Evolutionary conservation across 2,113 vertebrate genomes (phyloP).

Genomic region (Scortum barcoo): DNA sequence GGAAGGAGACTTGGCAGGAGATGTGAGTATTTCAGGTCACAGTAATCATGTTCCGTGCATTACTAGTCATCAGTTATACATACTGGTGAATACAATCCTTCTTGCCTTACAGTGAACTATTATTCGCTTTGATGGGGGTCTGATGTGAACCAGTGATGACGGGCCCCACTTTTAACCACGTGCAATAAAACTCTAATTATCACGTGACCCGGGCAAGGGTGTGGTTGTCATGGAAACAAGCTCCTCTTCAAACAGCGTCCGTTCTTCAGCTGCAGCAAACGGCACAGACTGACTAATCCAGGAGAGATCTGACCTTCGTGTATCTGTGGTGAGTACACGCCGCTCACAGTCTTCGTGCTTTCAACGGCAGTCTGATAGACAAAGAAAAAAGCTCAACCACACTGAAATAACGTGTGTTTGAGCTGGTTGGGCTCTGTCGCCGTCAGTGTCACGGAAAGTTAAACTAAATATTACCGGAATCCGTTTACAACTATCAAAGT

Average conservation of each 20-base stretch:
- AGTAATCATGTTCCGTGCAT: background rate
- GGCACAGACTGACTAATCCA: fast-evolving
- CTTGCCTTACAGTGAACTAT: background rate
- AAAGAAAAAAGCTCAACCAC: background rate
- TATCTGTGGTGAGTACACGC: conserved; percentile 28
- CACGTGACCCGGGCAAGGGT: conserved; percentile 21
- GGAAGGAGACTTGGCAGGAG: background rate
- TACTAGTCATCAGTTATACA: too few relatives aligned
- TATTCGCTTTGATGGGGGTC: background rate
- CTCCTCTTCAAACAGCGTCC: conserved; percentile 17
- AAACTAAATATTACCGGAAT: background rate
- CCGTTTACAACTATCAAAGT: conserved; percentile 11
- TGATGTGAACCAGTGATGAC: background rate
- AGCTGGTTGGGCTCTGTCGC: background rate
- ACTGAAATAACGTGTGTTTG: background rate
- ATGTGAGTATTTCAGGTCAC: background rate
- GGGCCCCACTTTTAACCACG: background rate
- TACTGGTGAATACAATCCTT: too few relatives aligned
- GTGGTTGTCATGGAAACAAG: conserved; percentile 35
- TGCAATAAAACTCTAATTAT: background rate
- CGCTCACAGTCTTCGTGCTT: fast-evolving
- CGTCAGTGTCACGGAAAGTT: background rate
- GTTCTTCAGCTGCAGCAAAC: background rate
- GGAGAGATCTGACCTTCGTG: background rate
- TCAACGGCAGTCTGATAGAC: fast-evolving